Evolutionary conservation across 2,888 invertebrate species (phyloP).

Genomic region (Geophilus truncorum): DNA sequence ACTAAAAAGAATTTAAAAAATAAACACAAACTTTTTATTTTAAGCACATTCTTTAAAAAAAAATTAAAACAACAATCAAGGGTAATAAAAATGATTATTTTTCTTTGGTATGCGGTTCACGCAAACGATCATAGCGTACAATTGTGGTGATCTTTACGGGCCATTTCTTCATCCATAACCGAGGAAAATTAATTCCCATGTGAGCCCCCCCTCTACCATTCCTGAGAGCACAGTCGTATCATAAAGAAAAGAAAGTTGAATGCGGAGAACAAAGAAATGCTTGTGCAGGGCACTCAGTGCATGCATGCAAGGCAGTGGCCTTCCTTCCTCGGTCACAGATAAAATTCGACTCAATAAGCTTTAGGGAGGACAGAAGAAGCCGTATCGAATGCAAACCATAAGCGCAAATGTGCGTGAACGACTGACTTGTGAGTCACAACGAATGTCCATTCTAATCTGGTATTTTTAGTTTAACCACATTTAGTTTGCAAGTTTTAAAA

Average conservation of each 20-base stretch:
- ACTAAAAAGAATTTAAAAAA: too few relatives aligned
- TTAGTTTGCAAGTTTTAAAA: too few relatives aligned
- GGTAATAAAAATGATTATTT: not conserved
- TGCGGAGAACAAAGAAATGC: not conserved
- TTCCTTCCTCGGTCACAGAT: conserved; percentile 3
- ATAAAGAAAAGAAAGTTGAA: conserved; percentile 4
- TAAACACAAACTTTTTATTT: too few relatives aligned
- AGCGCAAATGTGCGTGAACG: not conserved
- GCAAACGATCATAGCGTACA: not conserved
- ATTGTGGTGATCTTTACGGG: not conserved
- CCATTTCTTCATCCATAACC: conserved; percentile 1
- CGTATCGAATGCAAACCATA: not conserved
- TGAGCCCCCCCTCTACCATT: not conserved
- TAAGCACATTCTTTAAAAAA: too few relatives aligned
- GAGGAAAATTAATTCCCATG: conserved; percentile 4
- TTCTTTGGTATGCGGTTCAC: not conserved
- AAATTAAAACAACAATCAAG: not conserved
- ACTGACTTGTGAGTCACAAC: not conserved
- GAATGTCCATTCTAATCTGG: not conserved
- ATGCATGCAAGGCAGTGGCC: not conserved
- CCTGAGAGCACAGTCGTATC: not conserved
- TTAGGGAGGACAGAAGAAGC: not conserved
- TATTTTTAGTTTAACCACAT: not conserved
- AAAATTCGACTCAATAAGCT: conserved; percentile 13
- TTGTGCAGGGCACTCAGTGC: not conserved